Evolutionary conservation across 1,140 invertebrate species (phyloP), one percentile per base, ranked within the genome.

Genomic region (Cotesia chilonis): DNA sequence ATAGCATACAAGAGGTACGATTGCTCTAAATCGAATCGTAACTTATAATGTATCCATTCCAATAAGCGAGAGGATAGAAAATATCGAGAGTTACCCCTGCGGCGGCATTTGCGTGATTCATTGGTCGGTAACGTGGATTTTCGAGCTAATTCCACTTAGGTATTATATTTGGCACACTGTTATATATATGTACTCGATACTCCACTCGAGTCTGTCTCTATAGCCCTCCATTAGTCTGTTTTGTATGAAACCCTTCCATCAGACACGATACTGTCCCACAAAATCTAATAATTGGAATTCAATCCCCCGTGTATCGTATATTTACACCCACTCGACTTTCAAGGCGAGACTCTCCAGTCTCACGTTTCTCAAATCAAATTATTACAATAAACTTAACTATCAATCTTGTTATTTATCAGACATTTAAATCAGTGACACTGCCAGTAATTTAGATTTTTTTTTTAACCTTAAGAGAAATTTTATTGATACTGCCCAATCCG

Each of bases 11-110:
- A 61, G 67, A 28, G 28, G 57, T 57, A 64, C 55, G 68, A 72
- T 76, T 74, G 75, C 70, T 72, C 74, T 72, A 84, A 86, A 87
- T 86, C 83, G 81, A 86, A 85, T 84, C 82, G 84, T 82, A 82
- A 86, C 79, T 83, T 82, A 71, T 47, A 47, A 47, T 68, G 77
- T 78, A 79, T 75, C 78, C 71, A 73, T 63, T 70, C 47, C 38
- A 51, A 52, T 9, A 64, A 51, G 37, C 28, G 10, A 57, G 10
- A 20, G 59, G 64, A 74, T 57, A 36, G 20, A 61, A 68, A 47
- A 41, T 55, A 47, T 47, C 41, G 41, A 47, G 63, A 67, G 63
- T 57, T 68, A 66, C 65, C 71, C 65, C 41, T 14, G 7, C 36
- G 20, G 66, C 14, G 64, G 41, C 37, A 61, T 63, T 71, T 71